Conservation (phyloP, 2,888 invertebrate species). For the Pammene fasciana region DNA sequence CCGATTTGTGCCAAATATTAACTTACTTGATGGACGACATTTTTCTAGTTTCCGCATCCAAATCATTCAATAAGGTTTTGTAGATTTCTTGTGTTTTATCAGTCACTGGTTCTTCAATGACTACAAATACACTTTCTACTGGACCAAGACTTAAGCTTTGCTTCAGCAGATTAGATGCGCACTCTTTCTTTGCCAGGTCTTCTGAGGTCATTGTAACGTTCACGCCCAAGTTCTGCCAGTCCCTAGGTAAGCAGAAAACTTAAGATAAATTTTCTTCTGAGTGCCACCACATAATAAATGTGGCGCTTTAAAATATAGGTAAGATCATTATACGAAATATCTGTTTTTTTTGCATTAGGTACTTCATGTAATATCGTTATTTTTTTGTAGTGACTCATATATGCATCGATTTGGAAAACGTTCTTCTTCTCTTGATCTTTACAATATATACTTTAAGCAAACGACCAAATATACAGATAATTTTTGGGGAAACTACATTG, state of each 20-base stretch:
- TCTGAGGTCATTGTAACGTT: slow-evolving; percentile 40
- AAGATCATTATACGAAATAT: too few species aligned
- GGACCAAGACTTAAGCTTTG: slow-evolving; percentile 28
- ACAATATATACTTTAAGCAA: too few species aligned
- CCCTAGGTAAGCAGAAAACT: slow-evolving; percentile 36
- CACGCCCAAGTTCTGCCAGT: slow-evolving; percentile 43
- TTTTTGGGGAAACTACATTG: too few species aligned
- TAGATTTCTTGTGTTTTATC: slow-evolving; percentile 16
- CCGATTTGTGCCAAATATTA: not conserved
- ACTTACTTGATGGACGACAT: slow-evolving; percentile 45
- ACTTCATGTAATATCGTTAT: too few species aligned
- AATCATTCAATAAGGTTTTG: slow-evolving; percentile 39
- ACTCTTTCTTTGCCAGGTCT: slow-evolving; percentile 26
- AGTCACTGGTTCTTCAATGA: slow-evolving; percentile 22
- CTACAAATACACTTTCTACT: slow-evolving; percentile 44
- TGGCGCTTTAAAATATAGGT: too few species aligned
- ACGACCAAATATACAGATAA: too few species aligned
- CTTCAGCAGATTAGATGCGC: slow-evolving; percentile 34
- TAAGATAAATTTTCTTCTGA: slow-evolving; percentile 30
- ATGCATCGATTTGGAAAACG: too few species aligned
- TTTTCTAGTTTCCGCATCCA: slow-evolving; percentile 46
- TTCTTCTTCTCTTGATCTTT: too few species aligned
- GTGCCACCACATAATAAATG: too few species aligned
- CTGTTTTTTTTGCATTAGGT: too few species aligned
- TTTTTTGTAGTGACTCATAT: too few species aligned